phyloP scores from a whole-genome alignment of 2,888 invertebrate genomes.

The Acanthosepion esculentum region DNA sequence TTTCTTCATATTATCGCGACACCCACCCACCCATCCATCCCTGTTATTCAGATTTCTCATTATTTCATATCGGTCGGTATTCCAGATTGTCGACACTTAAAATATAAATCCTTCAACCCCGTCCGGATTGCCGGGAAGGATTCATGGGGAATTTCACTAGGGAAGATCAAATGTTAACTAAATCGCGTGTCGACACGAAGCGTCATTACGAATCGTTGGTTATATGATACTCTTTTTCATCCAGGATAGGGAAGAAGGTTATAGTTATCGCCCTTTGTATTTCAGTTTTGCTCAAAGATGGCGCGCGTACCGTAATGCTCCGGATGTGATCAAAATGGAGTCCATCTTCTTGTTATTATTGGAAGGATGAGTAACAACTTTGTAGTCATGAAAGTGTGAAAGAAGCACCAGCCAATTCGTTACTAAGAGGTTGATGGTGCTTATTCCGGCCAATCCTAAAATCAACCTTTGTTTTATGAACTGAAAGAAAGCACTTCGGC shows the following conservation, averaged over 20 bases:
- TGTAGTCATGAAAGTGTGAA: too few species aligned
- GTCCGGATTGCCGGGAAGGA: not conserved
- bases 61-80: not conserved
- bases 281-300: not conserved
- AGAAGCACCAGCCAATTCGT: too few species aligned
- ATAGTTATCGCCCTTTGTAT: not conserved
- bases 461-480: too few species aligned
- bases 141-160: not conserved
- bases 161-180: not conserved
- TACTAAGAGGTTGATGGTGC: too few species aligned
- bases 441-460: too few species aligned
- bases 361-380: too few species aligned
- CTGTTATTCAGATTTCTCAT: too few species aligned
- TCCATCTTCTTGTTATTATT: not conserved
- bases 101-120: not conserved
- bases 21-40: not conserved
- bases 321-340: not conserved
- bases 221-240: not conserved
- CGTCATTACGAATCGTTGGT: not conserved
- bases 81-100: not conserved
- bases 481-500: too few species aligned
- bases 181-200: not conserved
- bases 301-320: not conserved
- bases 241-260: not conserved
- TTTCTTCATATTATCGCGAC: too few species aligned